phyloP scores from a whole-genome alignment of 2,113 vertebrate genomes.

The Bubo blakistoni region DNA sequence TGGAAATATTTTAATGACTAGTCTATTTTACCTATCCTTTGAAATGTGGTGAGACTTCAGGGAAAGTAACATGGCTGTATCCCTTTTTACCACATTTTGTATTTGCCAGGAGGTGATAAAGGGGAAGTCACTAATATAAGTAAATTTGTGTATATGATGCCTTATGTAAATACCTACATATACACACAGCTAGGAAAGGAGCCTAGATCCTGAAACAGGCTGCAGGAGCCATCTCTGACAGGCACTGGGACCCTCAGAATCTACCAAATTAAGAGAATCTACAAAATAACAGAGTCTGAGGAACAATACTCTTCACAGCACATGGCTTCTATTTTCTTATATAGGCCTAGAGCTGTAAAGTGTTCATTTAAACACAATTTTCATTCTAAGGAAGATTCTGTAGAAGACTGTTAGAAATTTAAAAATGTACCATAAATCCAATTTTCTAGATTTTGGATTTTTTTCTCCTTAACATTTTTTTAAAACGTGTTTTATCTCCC shows the following conservation, averaged over 20 bases:
- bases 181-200: background rate
- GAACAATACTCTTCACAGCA: background rate
- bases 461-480: background rate
- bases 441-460: background rate
- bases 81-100: background rate
- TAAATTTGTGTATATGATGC: background rate
- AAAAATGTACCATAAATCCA: background rate
- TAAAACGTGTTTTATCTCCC: background rate
- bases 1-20: background rate
- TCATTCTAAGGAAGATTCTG: background rate
- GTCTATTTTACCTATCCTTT: background rate
- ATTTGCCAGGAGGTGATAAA: background rate
- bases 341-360: background rate
- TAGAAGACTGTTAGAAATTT: background rate
- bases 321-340: background rate
- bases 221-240: background rate
- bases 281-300: background rate
- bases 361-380: background rate
- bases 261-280: background rate
- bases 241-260: background rate
- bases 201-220: background rate
- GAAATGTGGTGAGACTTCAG: background rate
- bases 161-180: background rate
- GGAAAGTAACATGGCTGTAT: background rate
- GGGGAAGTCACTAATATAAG: background rate